Evolutionary conservation across 1,140 invertebrate genomes (phyloP).

Genomic region (Conus betulinus): DNA sequence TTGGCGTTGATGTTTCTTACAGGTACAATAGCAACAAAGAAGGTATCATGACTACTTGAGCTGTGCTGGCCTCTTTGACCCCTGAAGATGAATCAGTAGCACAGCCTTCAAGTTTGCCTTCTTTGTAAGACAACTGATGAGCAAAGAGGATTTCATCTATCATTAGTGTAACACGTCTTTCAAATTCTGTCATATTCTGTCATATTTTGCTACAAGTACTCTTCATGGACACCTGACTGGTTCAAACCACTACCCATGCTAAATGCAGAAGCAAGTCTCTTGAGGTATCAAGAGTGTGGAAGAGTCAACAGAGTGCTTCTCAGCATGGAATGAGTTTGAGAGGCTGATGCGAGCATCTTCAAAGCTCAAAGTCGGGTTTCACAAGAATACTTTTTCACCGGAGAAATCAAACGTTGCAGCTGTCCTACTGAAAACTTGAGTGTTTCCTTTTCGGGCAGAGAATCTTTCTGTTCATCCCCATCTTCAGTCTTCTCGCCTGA

Average conservation of each 20-base stretch:
- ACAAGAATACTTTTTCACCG: constrained; percentile 10
- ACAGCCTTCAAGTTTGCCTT: constrained; percentile 3
- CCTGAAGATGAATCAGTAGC: background rate
- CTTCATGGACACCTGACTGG: background rate
- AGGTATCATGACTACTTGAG: background rate
- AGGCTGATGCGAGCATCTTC: background rate
- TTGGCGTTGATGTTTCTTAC: no score
- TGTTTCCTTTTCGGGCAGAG: background rate
- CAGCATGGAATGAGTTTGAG: background rate
- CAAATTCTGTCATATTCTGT: background rate
- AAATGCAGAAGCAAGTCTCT: background rate
- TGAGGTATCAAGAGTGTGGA: background rate
- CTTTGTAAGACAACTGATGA: background rate
- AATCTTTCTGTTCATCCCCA: no score
- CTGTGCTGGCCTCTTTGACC: background rate
- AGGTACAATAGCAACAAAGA: background rate
- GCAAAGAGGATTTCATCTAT: background rate
- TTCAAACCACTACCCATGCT: background rate
- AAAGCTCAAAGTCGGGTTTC: background rate
- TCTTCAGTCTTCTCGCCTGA: no score
- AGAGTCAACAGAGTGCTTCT: background rate
- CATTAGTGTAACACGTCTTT: background rate
- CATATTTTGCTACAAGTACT: constrained; percentile 3
- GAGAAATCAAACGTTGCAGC: background rate
- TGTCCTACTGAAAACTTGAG: constrained; percentile 12